These are phyloP conservation scores for Brachypteracias leptosomus DNA, from an alignment of 2,113 vertebrate genomes.

Conservation along the genomic window DNA sequence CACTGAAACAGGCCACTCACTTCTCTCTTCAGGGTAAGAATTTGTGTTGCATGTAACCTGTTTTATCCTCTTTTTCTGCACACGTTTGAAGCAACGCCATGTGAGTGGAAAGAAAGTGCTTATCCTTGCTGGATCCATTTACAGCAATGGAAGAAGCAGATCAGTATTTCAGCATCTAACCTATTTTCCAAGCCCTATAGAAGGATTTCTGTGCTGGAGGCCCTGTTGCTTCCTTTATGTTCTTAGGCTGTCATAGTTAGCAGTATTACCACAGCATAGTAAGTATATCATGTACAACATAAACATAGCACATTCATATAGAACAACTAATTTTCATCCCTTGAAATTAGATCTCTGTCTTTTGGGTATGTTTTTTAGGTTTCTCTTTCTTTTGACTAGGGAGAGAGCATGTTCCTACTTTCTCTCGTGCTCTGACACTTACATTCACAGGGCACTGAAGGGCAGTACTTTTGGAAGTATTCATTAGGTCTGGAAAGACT, in stretches of 20 bases:
- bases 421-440: neutral
- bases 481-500: neutral
- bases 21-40: neutral
- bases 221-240: neutral
- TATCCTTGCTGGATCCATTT: neutral
- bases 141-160: neutral
- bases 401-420: neutral
- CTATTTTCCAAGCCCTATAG: neutral
- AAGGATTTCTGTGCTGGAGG: neutral
- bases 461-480: neutral
- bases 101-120: neutral
- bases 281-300: neutral
- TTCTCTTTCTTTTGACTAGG: neutral
- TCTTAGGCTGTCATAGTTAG: neutral
- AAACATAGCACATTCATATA: neutral
- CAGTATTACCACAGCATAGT: neutral
- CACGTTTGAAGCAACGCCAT: neutral
- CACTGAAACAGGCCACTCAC: neutral
- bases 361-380: neutral
- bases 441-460: neutral
- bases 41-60: neutral
- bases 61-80: neutral
- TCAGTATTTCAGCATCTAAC: neutral
- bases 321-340: neutral
- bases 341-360: neutral